phyloP scores from a whole-genome alignment of 2,888 invertebrate genomes.

The Chloromyia formosa region DNA sequence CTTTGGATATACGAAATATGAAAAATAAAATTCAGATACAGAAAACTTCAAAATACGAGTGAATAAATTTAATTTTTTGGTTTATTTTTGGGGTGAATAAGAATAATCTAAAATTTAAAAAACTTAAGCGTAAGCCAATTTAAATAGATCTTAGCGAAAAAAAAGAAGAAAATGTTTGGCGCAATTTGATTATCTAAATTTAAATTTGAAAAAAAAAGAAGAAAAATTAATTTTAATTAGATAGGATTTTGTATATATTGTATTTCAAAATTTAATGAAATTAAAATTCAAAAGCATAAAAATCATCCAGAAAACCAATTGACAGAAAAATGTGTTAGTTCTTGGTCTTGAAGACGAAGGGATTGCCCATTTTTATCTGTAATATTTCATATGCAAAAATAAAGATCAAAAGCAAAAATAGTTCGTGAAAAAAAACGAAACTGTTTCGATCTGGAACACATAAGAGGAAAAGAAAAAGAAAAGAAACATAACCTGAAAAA shows the following conservation, averaged over 20 bases:
- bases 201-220: constrained; percentile 5
- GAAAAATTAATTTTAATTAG: constrained; percentile 54
- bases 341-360: too few species aligned
- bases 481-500: not conserved
- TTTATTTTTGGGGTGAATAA: constrained; percentile 15
- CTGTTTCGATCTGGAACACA: too few species aligned
- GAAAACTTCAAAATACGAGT: constrained; percentile 32
- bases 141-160: not conserved
- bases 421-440: not conserved
- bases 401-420: too few species aligned
- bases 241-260: constrained; percentile 63
- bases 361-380: too few species aligned
- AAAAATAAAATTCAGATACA: constrained; percentile 10
- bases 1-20: constrained; percentile 33
- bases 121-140: constrained; percentile 12
- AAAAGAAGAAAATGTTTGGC: constrained; percentile 16
- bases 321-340: too few species aligned
- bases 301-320: constrained; percentile 44
- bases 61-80: constrained; percentile 30
- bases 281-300: constrained; percentile 50
- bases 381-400: too few species aligned
- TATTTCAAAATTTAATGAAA: constrained; percentile 53
- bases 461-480: not conserved
- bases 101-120: constrained; percentile 24
- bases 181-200: constrained; percentile 20